These are phyloP conservation scores for Hippocampus comes DNA, from an alignment of 2,113 vertebrate species.

Conservation along the genomic window DNA sequence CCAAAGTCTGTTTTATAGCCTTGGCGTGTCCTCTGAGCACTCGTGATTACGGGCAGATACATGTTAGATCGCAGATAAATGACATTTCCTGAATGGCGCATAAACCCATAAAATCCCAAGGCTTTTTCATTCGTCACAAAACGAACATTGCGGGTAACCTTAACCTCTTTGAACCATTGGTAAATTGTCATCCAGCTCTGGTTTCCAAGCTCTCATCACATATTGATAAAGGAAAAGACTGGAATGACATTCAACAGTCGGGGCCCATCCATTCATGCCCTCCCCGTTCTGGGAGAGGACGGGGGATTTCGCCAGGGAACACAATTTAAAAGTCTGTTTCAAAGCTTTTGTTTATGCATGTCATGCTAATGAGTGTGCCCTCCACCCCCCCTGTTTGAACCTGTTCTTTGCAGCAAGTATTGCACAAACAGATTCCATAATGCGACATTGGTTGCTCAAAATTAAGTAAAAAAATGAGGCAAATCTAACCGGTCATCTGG, in stretches of 20 bases:
- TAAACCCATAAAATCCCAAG: neutral
- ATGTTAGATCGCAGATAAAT: slow-evolving; percentile 34
- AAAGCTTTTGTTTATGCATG: slow-evolving; percentile 64
- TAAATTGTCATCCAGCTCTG: slow-evolving; percentile 49
- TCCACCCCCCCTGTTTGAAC: too few species aligned
- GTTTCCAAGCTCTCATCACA: slow-evolving; percentile 56
- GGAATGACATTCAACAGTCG: slow-evolving; percentile 36
- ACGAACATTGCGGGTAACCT: slow-evolving; percentile 22
- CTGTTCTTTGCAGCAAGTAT: slow-evolving; percentile 30
- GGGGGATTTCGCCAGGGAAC: slow-evolving; percentile 53
- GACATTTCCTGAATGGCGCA: slow-evolving; percentile 25
- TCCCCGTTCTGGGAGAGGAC: slow-evolving; percentile 23
- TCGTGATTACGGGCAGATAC: slow-evolving; percentile 46
- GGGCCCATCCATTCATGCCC: slow-evolving; percentile 33
- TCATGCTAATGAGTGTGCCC: slow-evolving; percentile 55
- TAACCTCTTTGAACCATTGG: slow-evolving; percentile 22
- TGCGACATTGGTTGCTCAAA: too few species aligned
- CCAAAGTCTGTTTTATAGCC: slow-evolving; percentile 51
- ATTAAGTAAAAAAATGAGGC: too few species aligned
- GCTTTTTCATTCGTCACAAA: neutral
- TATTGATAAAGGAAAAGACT: slow-evolving; percentile 56
- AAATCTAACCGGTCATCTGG: too few species aligned
- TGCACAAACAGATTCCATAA: neutral
- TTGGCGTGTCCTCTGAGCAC: slow-evolving; percentile 38
- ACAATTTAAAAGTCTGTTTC: slow-evolving; percentile 46